phyloP scores from a whole-genome alignment of 2,113 vertebrate species.

The Lanius collurio region DNA sequence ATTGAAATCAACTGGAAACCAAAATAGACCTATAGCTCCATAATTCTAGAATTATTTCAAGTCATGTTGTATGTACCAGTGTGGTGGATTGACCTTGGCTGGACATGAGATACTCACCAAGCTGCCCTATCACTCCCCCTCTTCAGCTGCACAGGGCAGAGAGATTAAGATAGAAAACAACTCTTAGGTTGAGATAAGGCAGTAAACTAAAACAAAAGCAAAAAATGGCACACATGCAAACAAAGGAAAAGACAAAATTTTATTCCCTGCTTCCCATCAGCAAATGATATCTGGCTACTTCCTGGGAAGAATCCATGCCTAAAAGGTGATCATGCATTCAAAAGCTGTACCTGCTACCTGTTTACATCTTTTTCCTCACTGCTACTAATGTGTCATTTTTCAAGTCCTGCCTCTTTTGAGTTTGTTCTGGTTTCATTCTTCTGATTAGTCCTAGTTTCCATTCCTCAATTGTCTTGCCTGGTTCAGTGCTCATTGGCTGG shows the following conservation, averaged over 20 bases:
- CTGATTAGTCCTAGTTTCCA: neutral
- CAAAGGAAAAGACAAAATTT: neutral
- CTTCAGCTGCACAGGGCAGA: neutral
- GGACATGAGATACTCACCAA: neutral
- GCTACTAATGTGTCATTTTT: neutral
- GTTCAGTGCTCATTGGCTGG: neutral
- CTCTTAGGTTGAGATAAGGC: neutral
- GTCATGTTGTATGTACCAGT: neutral
- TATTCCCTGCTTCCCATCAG: neutral
- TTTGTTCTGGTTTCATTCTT: neutral
- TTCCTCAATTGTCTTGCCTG: neutral
- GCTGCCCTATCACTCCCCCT: neutral
- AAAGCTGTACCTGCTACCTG: neutral
- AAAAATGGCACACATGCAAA: fast-evolving
- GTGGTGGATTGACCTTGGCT: neutral
- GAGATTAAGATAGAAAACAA: neutral
- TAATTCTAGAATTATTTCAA: neutral
- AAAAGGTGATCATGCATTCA: neutral
- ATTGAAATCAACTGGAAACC: neutral
- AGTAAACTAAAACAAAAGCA: fast-evolving
- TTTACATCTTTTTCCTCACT: neutral
- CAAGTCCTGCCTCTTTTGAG: neutral
- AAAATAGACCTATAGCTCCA: neutral
- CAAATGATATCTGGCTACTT: neutral
- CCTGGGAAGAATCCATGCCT: neutral